Evolutionary conservation across 2,797 vertebrate species (phyloP), one percentile per base, ranked within the genome.

Genomic region (Falco naumanni): DNA sequence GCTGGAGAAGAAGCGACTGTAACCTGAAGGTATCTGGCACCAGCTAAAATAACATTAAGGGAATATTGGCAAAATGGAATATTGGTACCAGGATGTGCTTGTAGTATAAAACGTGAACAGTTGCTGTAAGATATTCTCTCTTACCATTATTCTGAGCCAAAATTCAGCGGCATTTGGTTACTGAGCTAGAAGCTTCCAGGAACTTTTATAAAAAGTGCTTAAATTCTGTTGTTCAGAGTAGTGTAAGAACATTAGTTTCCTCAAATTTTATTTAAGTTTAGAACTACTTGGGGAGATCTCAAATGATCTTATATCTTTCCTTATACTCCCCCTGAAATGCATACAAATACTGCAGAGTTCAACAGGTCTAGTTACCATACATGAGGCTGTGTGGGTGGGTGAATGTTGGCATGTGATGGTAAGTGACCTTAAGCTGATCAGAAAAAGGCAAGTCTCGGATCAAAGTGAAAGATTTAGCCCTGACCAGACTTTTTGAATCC

Each of bases 1-100:
- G 53, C 14, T 85, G 57, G 43, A 80, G 29, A 60, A 75, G 53
- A 57, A 85, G 45, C 11, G 1, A 1, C 41, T 63, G 19, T 65
- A 84, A 50, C 21, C 22, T 29, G 41, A 88, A 97, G 91, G 96
- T 95, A 95, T 47, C 20, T 87, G 84, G 56, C 74, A 57, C 5
- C 8, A 71, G 16, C 20, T 79, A 39, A 89, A 90, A 24, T 66
- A 56, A 17, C 9, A 11, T 26, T 25, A 64, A n/a, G 39, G 50
- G 3, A 33, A 37, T 24, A 39, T 3, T 68, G 33, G 6, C 48
- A 76, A 65, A 59, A 57, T 21, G 33, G 16, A 54, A 47, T 18
- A 22, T 33, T 88, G n/a, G 15, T 81, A 77, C 37, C 22, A 45
- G 59, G 12, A 45, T 43, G 25, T 54, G 28, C 43, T 64, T 87